A percentile compares a stretch with the other conserved stretches of the same genome.
phyloP scores from a whole-genome alignment of 2,888 invertebrate species.

The Aleiodes leptofemur region DNA sequence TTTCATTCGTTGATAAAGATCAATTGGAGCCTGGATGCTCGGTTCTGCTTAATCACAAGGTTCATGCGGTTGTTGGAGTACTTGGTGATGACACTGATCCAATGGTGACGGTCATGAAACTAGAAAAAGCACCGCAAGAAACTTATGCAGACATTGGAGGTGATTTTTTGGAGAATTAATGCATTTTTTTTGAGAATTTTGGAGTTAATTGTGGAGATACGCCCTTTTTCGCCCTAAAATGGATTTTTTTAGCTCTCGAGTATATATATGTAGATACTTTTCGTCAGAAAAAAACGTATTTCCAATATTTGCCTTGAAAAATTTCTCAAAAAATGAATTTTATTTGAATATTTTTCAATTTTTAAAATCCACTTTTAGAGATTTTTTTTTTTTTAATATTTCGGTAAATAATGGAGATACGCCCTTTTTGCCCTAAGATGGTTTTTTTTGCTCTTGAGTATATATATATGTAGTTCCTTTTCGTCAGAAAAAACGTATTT shows the following conservation, averaged over 20 bases:
- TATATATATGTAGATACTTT: too few species aligned
- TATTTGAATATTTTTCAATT: constrained; percentile 3
- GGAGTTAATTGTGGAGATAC: too few species aligned
- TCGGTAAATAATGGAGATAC: too few species aligned
- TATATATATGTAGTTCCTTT: too few species aligned
- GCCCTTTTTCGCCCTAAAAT: too few species aligned
- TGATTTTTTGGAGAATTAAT: constrained; percentile 49
- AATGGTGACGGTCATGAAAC: constrained; percentile 99
- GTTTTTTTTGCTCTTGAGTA: too few species aligned
- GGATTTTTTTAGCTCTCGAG: too few species aligned
- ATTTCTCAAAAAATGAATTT: background rate
- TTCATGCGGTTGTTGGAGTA: constrained; percentile 99
- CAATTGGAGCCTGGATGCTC: constrained; percentile 99
- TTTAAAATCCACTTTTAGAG: background rate
- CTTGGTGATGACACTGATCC: constrained; percentile 99
- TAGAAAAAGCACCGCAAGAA: constrained; percentile 99
- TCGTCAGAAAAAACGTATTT: too few species aligned
- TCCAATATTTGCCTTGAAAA: too few species aligned
- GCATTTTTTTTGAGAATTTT: constrained; percentile 4
- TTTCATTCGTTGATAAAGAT: constrained; percentile 99
- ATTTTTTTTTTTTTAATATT: constrained; percentile 2
- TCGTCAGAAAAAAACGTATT: too few species aligned
- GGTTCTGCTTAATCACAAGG: constrained; percentile 98
- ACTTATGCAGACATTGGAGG: constrained; percentile 99
- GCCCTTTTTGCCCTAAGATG: too few species aligned